A percentile compares a stretch with the other conserved stretches of the same genome.
These are phyloP conservation scores for Phrynocephalus vlangalii DNA, from an alignment of 2,797 vertebrate genomes.

Conservation along the genomic window DNA sequence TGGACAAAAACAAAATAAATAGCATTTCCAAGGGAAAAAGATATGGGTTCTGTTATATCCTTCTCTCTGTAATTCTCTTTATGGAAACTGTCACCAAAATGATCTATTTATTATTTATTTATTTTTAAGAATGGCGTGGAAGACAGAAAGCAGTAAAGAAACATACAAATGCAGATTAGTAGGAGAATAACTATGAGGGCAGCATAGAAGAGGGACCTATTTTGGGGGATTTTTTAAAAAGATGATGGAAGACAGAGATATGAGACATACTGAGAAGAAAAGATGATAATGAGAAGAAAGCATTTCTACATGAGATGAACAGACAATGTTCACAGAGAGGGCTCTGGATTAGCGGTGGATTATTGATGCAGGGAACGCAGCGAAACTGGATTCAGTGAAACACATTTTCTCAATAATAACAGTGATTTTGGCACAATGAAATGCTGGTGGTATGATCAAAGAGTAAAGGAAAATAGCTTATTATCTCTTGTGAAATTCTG, in stretches of 20 bases:
- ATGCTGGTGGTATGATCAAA: slow-evolving; percentile 18
- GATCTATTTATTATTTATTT: slow-evolving; percentile 21
- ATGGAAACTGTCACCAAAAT: slow-evolving; percentile 38
- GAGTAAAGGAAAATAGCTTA: neutral
- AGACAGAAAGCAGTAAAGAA: slow-evolving; percentile 39
- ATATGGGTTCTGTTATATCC: slow-evolving; percentile 29
- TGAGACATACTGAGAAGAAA: slow-evolving; percentile 27
- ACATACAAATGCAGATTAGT: slow-evolving; percentile 31
- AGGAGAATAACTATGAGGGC: slow-evolving; percentile 42
- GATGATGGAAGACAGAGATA: slow-evolving; percentile 21
- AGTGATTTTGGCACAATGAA: slow-evolving; percentile 42
- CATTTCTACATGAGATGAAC: slow-evolving; percentile 13
- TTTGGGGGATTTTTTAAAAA: slow-evolving; percentile 16
- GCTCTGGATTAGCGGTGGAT: slow-evolving; percentile 57
- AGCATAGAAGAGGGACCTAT: slow-evolving; percentile 60
- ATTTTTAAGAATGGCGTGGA: neutral
- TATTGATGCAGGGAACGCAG: slow-evolving; percentile 46
- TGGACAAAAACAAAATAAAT: slow-evolving; percentile 50
- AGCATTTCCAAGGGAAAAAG: slow-evolving; percentile 29
- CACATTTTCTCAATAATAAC: slow-evolving; percentile 38
- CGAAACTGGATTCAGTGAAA: neutral
- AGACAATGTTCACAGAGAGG: slow-evolving; percentile 34
- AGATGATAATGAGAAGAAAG: slow-evolving; percentile 20
- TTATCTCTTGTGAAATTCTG: slow-evolving; percentile 15
- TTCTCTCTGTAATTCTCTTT: slow-evolving; percentile 42